Evolutionary conservation across 1,140 invertebrate genomes (phyloP).

Genomic region (Drosophila sp.): DNA sequence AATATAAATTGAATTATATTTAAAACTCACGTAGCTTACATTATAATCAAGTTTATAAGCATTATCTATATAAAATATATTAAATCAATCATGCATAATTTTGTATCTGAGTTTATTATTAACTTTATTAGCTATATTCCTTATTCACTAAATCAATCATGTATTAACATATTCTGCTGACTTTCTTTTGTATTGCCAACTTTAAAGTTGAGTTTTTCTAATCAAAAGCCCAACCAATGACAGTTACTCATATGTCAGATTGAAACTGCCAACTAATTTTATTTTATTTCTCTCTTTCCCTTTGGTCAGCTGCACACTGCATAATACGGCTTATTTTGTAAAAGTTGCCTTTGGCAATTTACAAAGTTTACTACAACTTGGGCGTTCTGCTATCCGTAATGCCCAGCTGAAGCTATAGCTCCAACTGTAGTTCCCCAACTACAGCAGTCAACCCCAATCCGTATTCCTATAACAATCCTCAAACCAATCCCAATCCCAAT

Average conservation of each 20-base stretch:
- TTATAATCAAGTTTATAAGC: too few species aligned
- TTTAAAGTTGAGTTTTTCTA: slow-evolving; percentile 6
- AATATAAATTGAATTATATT: too few species aligned
- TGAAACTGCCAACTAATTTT: slow-evolving; percentile 51
- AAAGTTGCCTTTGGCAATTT: slow-evolving; percentile 80
- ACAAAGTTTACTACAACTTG: slow-evolving; percentile 71
- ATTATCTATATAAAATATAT: too few species aligned
- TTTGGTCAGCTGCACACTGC: slow-evolving; percentile 54
- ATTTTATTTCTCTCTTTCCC: slow-evolving; percentile 42
- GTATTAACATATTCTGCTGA: slow-evolving; percentile 16
- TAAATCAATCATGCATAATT: too few species aligned
- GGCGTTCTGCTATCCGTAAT: slow-evolving; percentile 29
- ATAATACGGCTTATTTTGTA: slow-evolving; percentile 77
- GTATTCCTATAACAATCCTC: neutral
- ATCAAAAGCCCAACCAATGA: slow-evolving; percentile 34
- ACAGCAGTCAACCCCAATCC: slow-evolving; percentile 16
- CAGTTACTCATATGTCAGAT: slow-evolving; percentile 49
- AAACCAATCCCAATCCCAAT: slow-evolving; percentile 37
- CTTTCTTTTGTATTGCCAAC: slow-evolving; percentile 7
- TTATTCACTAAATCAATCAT: slow-evolving; percentile 5
- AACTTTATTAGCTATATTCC: neutral
- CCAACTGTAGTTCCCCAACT: too few species aligned
- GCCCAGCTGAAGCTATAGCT: neutral
- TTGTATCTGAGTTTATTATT: neutral
- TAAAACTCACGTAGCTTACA: too few species aligned